Evolutionary conservation across 2,888 invertebrate genomes (phyloP), one percentile per base, ranked within the genome.

Genomic region (Diploptera punctata): DNA sequence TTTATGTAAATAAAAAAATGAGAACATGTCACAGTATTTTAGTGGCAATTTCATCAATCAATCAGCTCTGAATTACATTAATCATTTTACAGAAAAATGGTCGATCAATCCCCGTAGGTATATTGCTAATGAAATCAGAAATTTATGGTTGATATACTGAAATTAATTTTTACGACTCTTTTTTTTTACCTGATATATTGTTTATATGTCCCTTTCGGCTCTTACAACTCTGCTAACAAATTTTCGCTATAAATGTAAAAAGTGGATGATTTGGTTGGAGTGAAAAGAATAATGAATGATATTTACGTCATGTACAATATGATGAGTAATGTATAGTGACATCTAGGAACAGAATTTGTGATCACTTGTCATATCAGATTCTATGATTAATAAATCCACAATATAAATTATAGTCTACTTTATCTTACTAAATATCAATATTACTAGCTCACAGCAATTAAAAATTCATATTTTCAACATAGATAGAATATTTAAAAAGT

Each of bases 101-200:
- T 29, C 9, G 0, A n/a, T 10, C 29, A 24, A 29, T 57, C 3
- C 57, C 31, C 29, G 26, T 2, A 16, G 57, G 31, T 10, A 33
- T 33, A 10, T 7, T 7, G 10, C 21, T 26, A 52, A 67, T 47
- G 67, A 72, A 67, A 71, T 67, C 60, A 62, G 31, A 72, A 72
- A 72, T 72, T 57, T 65, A 65, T 47, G 65, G 65, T 47, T 65
- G 7, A 26, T 47, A 9, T 29, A 9, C 16, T 9, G 13, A 24
- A 47, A 47, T 26, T 65, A 18, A 47, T 44, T 47, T 65, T 65
- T n/a, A 29, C 4, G 16, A 57, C n/a, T 26, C 16, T 10, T 29
- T 29, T 29, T 13, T 24, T 3, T 52, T 29, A n/a, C 31, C 57
- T 31, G 57, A 57, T 57, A 24, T 29, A 57, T 57, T 31, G 57